Conservation (phyloP, 2,113 vertebrate genomes). For the Chamaetylas fuelleborni region DNA sequence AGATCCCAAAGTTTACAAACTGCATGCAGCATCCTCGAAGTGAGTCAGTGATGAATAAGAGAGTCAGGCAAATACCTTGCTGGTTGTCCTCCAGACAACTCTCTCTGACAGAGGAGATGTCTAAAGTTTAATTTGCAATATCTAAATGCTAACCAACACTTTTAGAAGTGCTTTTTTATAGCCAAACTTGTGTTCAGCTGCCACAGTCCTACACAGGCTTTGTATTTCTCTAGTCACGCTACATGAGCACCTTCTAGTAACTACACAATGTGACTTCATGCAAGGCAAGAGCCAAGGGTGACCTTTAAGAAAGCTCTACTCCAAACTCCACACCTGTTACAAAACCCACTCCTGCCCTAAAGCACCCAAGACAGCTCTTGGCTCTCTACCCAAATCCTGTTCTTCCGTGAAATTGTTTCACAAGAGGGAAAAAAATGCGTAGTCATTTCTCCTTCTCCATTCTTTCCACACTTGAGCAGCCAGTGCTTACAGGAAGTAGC, state of each 20-base stretch:
- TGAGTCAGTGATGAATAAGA: neutral
- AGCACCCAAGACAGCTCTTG: fast-evolving
- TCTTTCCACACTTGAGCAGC: neutral
- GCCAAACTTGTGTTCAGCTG: neutral
- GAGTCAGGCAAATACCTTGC: neutral
- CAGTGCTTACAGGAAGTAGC: neutral
- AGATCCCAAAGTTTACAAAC: neutral
- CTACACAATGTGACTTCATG: neutral
- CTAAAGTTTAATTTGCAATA: neutral
- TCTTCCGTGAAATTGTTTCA: neutral
- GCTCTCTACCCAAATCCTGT: neutral
- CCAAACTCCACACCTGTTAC: neutral
- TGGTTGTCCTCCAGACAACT: neutral
- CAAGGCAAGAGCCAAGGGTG: neutral
- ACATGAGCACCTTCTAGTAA: neutral
- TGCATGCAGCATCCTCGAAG: neutral
- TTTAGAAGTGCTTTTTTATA: neutral
- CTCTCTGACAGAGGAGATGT: neutral
- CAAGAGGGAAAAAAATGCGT: neutral
- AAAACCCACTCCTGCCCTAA: neutral
- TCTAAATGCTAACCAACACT: neutral
- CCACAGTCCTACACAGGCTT: neutral
- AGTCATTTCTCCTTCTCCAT: neutral
- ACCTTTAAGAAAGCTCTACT: neutral
- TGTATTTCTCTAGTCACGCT: neutral